phyloP scores from a whole-genome alignment of 2,888 invertebrate genomes.

The Gisinianus flammeolus region DNA sequence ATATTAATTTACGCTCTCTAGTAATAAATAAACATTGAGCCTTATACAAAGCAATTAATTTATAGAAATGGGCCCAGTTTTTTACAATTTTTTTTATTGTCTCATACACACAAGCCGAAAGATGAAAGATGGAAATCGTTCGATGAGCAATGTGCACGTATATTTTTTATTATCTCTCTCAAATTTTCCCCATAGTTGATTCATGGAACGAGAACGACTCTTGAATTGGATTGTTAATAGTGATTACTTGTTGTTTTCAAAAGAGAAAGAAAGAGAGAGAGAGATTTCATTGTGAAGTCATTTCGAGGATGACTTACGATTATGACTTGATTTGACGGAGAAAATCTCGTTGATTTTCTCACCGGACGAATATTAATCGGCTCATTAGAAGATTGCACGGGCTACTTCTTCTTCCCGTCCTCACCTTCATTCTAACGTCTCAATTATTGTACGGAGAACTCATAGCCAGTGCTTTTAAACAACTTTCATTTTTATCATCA shows the following conservation, averaged over 20 bases:
- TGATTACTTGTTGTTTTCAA: neutral
- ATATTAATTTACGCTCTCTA: neutral
- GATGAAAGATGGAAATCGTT: neutral
- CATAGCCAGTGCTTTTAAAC: no score
- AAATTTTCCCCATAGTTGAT: neutral
- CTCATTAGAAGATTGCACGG: slow-evolving; percentile 36
- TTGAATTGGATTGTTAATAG: slow-evolving; percentile 9
- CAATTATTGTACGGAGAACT: slow-evolving; percentile 36
- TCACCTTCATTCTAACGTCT: slow-evolving; percentile 23
- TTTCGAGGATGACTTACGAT: slow-evolving; percentile 36
- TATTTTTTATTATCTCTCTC: slow-evolving; percentile 2
- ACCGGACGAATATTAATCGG: slow-evolving; percentile 42
- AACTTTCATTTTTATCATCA: no score
- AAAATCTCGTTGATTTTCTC: slow-evolving; percentile 34
- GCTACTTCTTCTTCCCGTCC: slow-evolving; percentile 14
- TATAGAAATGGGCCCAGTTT: slow-evolving; percentile 35
- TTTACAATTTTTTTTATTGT: neutral
- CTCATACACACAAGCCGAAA: neutral
- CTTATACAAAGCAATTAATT: slow-evolving; percentile 30
- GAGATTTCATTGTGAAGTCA: slow-evolving; percentile 8
- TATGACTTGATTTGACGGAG: slow-evolving; percentile 40
- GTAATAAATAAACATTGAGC: slow-evolving; percentile 32
- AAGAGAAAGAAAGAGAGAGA: neutral
- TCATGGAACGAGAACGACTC: neutral
- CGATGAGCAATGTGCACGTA: neutral